A percentile compares a stretch with the other conserved stretches of the same genome.
Conservation (phyloP, 2,888 invertebrate species). For the Tipula vernalis region DNA sequence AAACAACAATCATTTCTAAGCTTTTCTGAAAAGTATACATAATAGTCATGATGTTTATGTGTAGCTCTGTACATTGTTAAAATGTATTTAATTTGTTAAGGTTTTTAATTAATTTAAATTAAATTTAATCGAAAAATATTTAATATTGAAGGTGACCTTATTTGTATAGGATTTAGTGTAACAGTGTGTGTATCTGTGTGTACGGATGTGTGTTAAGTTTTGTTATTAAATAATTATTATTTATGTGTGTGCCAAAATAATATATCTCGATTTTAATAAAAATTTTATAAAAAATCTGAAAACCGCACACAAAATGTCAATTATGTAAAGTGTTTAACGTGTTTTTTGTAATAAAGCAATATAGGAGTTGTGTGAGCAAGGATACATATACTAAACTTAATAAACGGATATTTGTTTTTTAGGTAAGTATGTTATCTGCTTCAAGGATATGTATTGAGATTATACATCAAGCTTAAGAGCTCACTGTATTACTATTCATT, state of each 20-base stretch:
- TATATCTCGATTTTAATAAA: not conserved
- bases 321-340: not conserved
- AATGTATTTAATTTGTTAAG: not conserved
- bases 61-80: not conserved
- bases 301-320: not conserved
- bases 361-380: not conserved
- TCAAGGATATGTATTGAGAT: not conserved
- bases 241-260: not conserved
- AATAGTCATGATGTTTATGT: not conserved
- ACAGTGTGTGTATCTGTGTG: not conserved
- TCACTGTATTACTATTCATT: not conserved
- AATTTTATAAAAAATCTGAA: not conserved
- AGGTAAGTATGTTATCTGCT: not conserved
- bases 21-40: not conserved
- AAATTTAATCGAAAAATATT: not conserved
- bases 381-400: not conserved
- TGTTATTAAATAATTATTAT: not conserved
- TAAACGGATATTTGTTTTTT: not conserved
- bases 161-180: not conserved
- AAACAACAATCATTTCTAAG: not conserved
- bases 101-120: not conserved
- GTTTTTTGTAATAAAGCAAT: not conserved
- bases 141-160: not conserved
- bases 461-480: not conserved
- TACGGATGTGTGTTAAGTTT: not conserved